These are phyloP conservation scores for Geotrypetes seraphini DNA, from an alignment of 2,797 vertebrate genomes.

Conservation along the genomic window DNA sequence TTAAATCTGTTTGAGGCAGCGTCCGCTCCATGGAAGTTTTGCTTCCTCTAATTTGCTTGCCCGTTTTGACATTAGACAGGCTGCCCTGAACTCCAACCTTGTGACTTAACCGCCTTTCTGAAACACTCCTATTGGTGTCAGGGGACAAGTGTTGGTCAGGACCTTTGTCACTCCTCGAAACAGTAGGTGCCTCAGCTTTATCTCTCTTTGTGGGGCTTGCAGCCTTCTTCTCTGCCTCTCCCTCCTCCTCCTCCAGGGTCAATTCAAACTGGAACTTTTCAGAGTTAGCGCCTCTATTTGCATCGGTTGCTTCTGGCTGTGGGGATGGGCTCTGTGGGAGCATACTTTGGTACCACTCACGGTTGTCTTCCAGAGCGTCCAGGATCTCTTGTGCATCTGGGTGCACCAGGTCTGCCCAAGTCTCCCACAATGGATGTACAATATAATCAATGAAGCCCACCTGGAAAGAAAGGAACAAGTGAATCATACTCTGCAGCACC, in stretches of 20 bases:
- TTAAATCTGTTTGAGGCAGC: rapidly evolving
- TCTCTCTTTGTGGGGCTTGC: conserved; percentile 62
- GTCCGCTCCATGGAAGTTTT: conserved; percentile 7
- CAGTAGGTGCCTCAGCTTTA: conserved; percentile 15
- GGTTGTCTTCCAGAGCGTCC: conserved; percentile 85
- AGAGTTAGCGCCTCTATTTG: neutral
- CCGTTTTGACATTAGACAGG: no score
- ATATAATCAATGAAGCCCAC: conserved; percentile 90
- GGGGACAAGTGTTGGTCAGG: conserved; percentile 25
- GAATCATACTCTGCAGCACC: no score
- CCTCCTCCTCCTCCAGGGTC: conserved; percentile 71
- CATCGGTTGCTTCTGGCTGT: conserved; percentile 27
- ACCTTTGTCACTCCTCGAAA: neutral
- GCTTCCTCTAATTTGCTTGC: conserved; percentile 6
- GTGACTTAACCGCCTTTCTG: neutral
- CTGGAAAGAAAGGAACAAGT: conserved; percentile 34
- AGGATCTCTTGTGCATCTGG: conserved; percentile 84
- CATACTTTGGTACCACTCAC: conserved; percentile 93
- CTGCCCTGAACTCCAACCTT: conserved; percentile 3
- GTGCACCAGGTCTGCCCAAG: conserved; percentile 86
- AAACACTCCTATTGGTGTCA: neutral
- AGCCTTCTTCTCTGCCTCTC: conserved; percentile 50
- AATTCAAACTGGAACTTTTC: conserved; percentile 81
- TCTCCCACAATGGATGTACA: conserved; percentile 87
- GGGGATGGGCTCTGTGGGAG: conserved; percentile 76